phyloP scores from a whole-genome alignment of 2,113 vertebrate genomes.

The Phainopepla nitens region DNA sequence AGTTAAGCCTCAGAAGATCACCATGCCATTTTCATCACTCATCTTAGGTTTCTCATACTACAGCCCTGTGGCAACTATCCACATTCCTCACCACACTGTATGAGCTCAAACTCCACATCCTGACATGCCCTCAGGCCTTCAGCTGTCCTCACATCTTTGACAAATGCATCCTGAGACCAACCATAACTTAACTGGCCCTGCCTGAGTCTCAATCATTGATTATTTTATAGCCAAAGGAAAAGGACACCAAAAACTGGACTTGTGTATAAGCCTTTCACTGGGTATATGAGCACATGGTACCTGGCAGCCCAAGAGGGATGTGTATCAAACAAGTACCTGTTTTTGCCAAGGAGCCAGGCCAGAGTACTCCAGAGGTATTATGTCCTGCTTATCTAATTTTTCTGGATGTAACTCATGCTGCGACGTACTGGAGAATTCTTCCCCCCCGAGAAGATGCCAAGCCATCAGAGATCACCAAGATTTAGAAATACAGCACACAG shows the following conservation, averaged over 20 bases:
- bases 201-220: neutral
- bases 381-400: neutral
- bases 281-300: neutral
- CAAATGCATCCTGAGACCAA: neutral
- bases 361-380: neutral
- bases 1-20: neutral
- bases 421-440: rapidly evolving
- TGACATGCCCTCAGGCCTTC: neutral
- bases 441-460: neutral
- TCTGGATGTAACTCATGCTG: neutral
- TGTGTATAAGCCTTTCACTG: neutral
- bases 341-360: neutral
- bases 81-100: neutral
- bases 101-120: neutral
- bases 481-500: neutral
- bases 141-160: neutral
- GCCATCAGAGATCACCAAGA: neutral
- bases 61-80: neutral
- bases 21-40: neutral
- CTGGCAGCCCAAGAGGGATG: neutral
- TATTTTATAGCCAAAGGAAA: neutral
- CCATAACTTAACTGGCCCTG: neutral
- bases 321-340: neutral
- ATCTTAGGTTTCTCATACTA: neutral
- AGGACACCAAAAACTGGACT: neutral